A percentile compares a stretch with the other conserved stretches of the same genome.
These are phyloP conservation scores for Spilarctia lutea DNA, from an alignment of 2,888 invertebrate genomes.

Conservation along the genomic window DNA sequence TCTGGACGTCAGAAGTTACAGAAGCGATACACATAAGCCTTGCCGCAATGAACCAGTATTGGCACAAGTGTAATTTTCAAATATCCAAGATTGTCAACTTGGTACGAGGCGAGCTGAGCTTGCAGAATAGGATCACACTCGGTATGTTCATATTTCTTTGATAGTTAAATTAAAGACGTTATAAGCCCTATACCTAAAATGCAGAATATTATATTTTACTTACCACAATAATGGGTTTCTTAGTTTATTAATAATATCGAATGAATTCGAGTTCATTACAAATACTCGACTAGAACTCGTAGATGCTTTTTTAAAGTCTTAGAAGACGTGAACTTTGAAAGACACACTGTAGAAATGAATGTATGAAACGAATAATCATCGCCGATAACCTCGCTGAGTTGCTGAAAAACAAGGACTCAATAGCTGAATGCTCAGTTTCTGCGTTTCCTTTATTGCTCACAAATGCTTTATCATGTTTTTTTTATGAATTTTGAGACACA, in stretches of 20 bases:
- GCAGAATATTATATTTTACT: background rate
- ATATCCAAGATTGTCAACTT: slow-evolving; percentile 94
- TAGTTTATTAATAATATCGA: too few relatives aligned
- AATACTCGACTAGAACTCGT: background rate
- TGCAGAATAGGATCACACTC: slow-evolving; percentile 95
- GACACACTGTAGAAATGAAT: too few relatives aligned
- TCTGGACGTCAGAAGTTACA: slow-evolving; percentile 97
- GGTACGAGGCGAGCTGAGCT: slow-evolving; percentile 94
- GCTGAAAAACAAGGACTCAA: background rate
- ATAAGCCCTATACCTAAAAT: background rate
- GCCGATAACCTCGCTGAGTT: background rate
- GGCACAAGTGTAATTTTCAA: slow-evolving; percentile 91
- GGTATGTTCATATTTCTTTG: slow-evolving; percentile 80
- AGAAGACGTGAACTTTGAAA: too few relatives aligned
- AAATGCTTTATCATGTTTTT: background rate
- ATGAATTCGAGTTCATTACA: background rate
- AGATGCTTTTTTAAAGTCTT: too few relatives aligned
- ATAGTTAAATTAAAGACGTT: too few relatives aligned
- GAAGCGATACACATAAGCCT: slow-evolving; percentile 89
- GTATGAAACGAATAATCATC: too few relatives aligned
- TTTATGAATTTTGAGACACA: background rate
- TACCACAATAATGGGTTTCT: background rate
- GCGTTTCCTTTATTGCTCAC: too few relatives aligned
- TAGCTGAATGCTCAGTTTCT: too few relatives aligned
- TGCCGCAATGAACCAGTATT: slow-evolving; percentile 87